Evolutionary conservation across 2,888 invertebrate genomes (phyloP).

Genomic region (Crioceris asparagi): DNA sequence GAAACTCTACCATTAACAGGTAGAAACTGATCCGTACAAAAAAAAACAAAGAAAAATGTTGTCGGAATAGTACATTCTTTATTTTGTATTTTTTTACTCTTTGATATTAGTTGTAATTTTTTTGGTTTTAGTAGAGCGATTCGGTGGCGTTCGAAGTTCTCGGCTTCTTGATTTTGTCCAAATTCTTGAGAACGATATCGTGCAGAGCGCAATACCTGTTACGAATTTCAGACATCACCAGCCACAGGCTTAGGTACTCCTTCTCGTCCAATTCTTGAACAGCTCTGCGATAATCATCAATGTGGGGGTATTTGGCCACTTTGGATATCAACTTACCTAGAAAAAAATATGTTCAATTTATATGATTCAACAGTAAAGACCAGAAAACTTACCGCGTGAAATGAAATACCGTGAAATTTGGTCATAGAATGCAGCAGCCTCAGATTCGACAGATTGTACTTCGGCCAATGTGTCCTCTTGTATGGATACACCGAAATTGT

Average conservation of each 20-base stretch:
- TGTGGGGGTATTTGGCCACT: conserved; percentile 95
- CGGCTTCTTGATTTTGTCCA: conserved; percentile 98
- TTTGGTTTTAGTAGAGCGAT: conserved; percentile 55
- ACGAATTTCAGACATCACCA: conserved; percentile 91
- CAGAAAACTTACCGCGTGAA: conserved; percentile 52
- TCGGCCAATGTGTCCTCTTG: conserved; percentile 98
- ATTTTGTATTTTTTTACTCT: neutral
- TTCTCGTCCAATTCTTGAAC: conserved; percentile 94
- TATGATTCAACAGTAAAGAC: neutral
- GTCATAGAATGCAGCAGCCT: conserved; percentile 95
- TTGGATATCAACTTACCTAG: conserved; percentile 75
- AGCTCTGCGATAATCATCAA: conserved; percentile 89
- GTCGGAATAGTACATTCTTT: neutral
- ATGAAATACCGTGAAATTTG: conserved; percentile 94
- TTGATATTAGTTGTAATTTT: no score
- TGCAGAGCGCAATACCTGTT: conserved; percentile 97
- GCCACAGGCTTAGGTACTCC: conserved; percentile 86
- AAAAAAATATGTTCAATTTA: conserved; percentile 48
- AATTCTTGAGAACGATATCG: conserved; percentile 95
- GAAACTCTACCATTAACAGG: no score
- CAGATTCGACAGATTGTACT: conserved; percentile 91
- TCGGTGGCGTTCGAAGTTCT: conserved; percentile 79
- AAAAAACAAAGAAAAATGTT: neutral
- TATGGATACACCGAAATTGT: conserved; percentile 98
- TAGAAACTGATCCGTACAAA: no score